Evolutionary conservation across 2,797 vertebrate species (phyloP).

Genomic region (Trichosurus vulpecula): DNA sequence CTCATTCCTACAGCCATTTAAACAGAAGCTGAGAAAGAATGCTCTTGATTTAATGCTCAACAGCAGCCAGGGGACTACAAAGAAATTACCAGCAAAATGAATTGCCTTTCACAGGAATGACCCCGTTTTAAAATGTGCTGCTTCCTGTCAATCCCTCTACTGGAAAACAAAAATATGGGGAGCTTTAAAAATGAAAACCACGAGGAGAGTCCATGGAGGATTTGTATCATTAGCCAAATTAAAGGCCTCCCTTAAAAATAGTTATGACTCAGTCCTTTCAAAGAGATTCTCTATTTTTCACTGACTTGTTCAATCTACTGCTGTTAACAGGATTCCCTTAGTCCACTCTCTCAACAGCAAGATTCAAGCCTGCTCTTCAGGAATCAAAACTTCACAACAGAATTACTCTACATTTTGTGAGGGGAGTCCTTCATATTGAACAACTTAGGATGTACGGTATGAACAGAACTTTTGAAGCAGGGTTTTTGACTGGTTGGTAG

Average conservation of each 20-base stretch:
- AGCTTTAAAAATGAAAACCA: conserved; percentile 3
- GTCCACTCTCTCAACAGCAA: background rate
- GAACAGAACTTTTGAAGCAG: background rate
- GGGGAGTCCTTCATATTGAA: background rate
- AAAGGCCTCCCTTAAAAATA: conserved; percentile 27
- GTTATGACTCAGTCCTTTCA: background rate
- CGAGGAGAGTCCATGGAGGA: conserved; percentile 1
- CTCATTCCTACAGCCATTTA: background rate
- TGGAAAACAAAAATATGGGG: background rate
- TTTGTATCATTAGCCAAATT: conserved; percentile 15
- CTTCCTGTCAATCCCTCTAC: fast-evolving
- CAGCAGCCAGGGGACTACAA: background rate
- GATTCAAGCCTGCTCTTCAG: background rate
- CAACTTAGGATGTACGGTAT: conserved; percentile 27
- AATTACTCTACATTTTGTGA: background rate
- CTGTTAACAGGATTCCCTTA: fast-evolving
- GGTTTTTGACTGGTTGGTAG: background rate
- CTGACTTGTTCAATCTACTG: background rate
- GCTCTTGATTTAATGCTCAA: background rate
- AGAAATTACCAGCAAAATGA: conserved; percentile 32
- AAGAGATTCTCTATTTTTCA: background rate
- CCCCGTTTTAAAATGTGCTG: background rate
- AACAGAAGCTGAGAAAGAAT: background rate
- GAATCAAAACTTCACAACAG: background rate
- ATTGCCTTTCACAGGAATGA: background rate